Conservation (phyloP, 2,888 invertebrate species). For the Cancer borealis region DNA sequence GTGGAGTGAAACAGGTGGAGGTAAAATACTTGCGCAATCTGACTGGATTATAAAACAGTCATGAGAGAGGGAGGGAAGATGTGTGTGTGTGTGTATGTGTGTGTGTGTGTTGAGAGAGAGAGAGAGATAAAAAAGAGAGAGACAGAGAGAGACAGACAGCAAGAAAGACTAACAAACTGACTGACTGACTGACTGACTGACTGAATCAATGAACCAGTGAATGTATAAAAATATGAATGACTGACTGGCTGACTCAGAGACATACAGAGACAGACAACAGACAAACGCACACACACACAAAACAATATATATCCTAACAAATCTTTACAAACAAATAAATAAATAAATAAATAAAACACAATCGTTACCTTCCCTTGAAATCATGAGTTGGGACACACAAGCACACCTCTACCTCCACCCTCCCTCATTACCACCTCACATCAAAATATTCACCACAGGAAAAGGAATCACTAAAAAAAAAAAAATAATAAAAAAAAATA, state of each 20-base stretch:
- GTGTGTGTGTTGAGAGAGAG: background rate
- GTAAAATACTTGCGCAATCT: background rate
- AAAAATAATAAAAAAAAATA: background rate
- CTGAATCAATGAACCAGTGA: background rate
- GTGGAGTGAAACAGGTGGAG: conserved; percentile 38
- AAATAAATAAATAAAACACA: background rate
- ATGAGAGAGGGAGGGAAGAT: background rate
- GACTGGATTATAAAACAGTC: conserved; percentile 26
- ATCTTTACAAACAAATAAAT: background rate
- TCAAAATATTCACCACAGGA: background rate
- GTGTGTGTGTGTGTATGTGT: conserved; percentile 2
- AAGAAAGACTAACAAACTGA: background rate
- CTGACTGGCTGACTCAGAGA: too few species aligned
- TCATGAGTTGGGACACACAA: background rate
- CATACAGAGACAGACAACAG: too few species aligned
- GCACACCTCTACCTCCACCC: background rate
- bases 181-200: background rate
- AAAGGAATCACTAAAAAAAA: background rate
- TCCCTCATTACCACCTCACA: background rate
- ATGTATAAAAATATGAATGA: background rate
- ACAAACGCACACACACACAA: too few species aligned
- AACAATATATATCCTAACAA: background rate
- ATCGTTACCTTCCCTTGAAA: background rate
- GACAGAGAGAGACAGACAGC: background rate
- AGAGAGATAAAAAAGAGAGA: background rate